phyloP scores from a whole-genome alignment of 2,113 vertebrate genomes.

The Gnathonemus longibarbis region DNA sequence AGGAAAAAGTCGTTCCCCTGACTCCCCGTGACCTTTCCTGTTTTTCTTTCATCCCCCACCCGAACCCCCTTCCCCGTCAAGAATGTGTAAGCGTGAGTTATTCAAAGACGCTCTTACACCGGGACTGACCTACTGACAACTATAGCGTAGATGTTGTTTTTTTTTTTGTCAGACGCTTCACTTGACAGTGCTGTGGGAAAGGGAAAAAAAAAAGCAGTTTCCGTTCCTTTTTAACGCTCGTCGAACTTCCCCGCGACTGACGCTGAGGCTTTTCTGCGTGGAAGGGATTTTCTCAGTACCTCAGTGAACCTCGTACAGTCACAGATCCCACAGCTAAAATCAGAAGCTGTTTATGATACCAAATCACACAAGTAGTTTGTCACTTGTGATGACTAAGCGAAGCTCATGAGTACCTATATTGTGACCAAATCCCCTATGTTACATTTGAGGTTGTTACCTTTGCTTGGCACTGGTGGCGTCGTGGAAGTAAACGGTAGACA shows the following conservation, averaged over 20 bases:
- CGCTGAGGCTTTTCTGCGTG: background rate
- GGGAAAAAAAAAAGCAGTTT: background rate
- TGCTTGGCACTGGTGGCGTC: background rate
- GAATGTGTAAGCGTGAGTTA: slow-evolving; percentile 55
- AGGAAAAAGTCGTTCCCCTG: slow-evolving; percentile 67
- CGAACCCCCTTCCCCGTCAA: slow-evolving; percentile 38
- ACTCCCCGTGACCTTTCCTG: slow-evolving; percentile 58
- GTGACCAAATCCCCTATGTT: background rate
- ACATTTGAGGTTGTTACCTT: background rate
- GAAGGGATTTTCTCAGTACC: background rate
- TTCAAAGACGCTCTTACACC: slow-evolving; percentile 55
- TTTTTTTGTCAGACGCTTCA: background rate
- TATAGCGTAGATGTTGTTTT: slow-evolving; percentile 27
- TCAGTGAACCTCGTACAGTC: background rate
- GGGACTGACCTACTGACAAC: slow-evolving; percentile 40
- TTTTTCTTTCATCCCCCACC: slow-evolving; percentile 45
- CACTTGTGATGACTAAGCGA: background rate
- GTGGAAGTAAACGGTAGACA: background rate
- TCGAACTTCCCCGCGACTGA: background rate
- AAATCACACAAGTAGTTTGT: background rate
- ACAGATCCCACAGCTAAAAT: background rate
- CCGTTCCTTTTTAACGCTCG: background rate
- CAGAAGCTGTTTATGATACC: background rate
- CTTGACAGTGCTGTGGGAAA: background rate
- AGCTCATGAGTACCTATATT: background rate